Conservation (phyloP, 2,797 vertebrate species). For the Microhierax caerulescens region DNA sequence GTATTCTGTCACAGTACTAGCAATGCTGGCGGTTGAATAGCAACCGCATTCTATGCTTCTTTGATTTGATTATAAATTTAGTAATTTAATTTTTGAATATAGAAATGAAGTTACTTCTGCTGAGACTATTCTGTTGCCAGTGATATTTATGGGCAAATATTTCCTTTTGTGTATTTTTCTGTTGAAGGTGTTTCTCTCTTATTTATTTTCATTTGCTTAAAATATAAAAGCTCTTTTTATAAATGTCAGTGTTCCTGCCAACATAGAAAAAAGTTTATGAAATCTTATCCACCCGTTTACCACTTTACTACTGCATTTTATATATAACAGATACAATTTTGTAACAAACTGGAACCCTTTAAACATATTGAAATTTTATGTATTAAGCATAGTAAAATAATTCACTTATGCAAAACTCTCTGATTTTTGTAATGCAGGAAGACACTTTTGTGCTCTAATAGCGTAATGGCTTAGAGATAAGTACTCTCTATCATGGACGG, state of each 20-base stretch:
- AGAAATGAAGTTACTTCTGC: background rate
- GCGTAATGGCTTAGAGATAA: background rate
- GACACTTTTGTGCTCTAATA: background rate
- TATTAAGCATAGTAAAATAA: background rate
- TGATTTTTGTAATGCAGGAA: slow-evolving; percentile 2
- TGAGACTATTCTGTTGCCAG: background rate
- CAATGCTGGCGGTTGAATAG: background rate
- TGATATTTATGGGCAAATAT: background rate
- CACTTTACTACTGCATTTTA: background rate
- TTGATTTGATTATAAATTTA: background rate
- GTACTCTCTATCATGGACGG: background rate
- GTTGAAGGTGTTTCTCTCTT: background rate
- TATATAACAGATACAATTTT: background rate
- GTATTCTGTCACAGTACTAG: background rate
- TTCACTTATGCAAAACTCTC: background rate
- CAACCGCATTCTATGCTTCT: background rate
- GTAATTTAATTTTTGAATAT: background rate
- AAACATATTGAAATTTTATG: background rate
- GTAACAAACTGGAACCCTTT: background rate
- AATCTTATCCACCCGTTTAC: background rate
- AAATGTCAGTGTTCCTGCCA: background rate
- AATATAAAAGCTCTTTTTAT: background rate
- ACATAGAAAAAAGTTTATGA: background rate
- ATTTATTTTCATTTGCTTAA: background rate
- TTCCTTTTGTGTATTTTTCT: background rate